Evolutionary conservation across 64 coral and sea anemone species (phyloP).

Genomic region (Montipora foliosa): DNA sequence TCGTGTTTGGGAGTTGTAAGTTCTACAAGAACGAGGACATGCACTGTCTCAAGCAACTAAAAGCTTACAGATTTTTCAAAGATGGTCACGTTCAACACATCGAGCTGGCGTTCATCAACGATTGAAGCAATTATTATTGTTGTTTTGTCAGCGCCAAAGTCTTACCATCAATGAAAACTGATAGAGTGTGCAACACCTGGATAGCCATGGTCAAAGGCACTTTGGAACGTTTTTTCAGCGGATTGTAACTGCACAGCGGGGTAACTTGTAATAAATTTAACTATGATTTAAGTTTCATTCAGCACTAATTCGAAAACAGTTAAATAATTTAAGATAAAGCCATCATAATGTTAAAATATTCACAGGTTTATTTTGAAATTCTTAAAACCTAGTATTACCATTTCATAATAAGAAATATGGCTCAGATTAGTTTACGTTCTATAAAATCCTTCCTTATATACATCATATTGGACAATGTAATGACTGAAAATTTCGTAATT

Average conservation of each 20-base stretch:
- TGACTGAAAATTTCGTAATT: background rate
- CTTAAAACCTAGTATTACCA: no score
- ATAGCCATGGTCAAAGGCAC: constrained; percentile 14
- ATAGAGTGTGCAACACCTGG: constrained; percentile 31
- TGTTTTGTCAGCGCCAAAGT: constrained; percentile 48
- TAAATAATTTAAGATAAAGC: background rate
- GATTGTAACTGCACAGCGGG: background rate
- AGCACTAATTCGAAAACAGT: background rate
- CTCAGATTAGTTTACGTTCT: no score
- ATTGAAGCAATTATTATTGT: background rate
- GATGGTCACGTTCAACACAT: constrained; percentile 42
- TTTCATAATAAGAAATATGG: no score
- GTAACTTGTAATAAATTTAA: background rate
- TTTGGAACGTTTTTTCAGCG: background rate
- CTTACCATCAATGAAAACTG: constrained; percentile 53
- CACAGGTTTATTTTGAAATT: no score
- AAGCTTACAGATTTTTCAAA: constrained; percentile 23
- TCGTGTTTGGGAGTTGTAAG: constrained; percentile 1
- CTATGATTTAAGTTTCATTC: background rate
- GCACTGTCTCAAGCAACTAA: background rate
- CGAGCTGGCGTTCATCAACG: constrained; percentile 10
- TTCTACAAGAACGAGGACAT: constrained; percentile 22
- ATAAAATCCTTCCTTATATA: no score
- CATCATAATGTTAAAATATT: background rate
- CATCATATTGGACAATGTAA: no score